Evolutionary conservation across 1,140 invertebrate genomes (phyloP).

Genomic region (Rhynchophorus ferrugineus): DNA sequence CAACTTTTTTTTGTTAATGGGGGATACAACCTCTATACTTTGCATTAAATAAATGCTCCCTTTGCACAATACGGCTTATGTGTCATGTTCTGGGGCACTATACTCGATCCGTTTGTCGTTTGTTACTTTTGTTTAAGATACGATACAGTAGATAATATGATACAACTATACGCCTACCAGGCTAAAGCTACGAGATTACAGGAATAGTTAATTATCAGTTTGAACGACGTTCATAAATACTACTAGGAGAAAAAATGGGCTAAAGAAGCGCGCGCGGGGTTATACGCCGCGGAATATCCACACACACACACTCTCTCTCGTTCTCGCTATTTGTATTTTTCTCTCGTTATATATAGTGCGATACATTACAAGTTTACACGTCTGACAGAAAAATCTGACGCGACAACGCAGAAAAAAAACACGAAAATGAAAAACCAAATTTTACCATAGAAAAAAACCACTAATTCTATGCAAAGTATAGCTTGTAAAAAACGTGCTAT

Average conservation of each 20-base stretch:
- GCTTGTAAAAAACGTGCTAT: slow-evolving; percentile 52
- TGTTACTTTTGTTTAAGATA: background rate
- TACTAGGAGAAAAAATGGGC: slow-evolving; percentile 19
- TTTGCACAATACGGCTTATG: slow-evolving; percentile 32
- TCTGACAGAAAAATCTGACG: no score
- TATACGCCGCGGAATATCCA: no score
- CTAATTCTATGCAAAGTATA: slow-evolving; percentile 87
- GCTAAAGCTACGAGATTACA: slow-evolving; percentile 28
- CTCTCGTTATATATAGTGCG: slow-evolving; percentile 20
- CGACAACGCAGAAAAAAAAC: slow-evolving; percentile 3
- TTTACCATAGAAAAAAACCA: slow-evolving; percentile 62
- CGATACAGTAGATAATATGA: slow-evolving; percentile 3
- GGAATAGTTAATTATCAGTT: slow-evolving; percentile 18
- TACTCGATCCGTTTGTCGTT: slow-evolving; percentile 9
- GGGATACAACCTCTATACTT: slow-evolving; percentile 77
- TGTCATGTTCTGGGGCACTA: slow-evolving; percentile 30
- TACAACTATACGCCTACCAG: slow-evolving; percentile 20
- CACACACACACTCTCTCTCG: no score
- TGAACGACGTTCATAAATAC: slow-evolving; percentile 29
- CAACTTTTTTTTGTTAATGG: slow-evolving; percentile 4
- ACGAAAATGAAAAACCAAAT: slow-evolving; percentile 19
- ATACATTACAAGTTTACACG: background rate
- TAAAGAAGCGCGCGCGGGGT: no score
- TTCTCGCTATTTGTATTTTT: no score
- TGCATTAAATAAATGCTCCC: slow-evolving; percentile 76